phyloP scores from a whole-genome alignment of 2,797 vertebrate genomes.

The Melanotaenia parkinsoni region DNA sequence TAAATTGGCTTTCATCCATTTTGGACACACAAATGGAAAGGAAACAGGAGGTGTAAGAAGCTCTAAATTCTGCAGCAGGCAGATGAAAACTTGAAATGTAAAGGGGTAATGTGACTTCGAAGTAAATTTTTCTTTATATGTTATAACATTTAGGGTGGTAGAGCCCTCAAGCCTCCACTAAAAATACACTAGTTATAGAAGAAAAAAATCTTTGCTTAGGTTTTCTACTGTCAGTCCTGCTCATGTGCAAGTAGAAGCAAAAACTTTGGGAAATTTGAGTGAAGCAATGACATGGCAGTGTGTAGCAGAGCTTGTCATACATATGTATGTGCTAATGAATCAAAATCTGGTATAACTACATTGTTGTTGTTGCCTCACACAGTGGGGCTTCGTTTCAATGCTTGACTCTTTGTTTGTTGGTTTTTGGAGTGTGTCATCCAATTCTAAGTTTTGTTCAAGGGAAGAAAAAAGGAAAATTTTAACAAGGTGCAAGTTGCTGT shows the following conservation, averaged over 20 bases:
- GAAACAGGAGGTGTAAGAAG: background rate
- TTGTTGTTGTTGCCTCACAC: background rate
- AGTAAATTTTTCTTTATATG: background rate
- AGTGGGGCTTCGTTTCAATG: background rate
- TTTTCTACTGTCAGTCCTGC: background rate
- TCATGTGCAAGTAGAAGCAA: background rate
- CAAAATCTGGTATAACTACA: background rate
- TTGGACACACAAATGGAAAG: background rate
- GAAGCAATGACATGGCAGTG: background rate
- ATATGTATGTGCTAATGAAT: background rate
- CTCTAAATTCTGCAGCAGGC: background rate
- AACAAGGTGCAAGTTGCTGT: background rate
- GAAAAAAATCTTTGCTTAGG: background rate
- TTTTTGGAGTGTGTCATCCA: background rate
- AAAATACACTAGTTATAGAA: background rate
- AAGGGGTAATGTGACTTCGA: background rate
- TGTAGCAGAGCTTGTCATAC: background rate
- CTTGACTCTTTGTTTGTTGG: background rate
- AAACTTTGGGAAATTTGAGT: background rate
- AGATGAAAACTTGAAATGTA: background rate
- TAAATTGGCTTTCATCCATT: constrained; percentile 24
- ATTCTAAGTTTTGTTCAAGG: too few relatives aligned
- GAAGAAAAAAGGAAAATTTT: background rate
- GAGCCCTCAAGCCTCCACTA: background rate
- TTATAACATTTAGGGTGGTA: background rate